These are phyloP conservation scores for Phenacoccus solenopsis DNA, from an alignment of 1,140 invertebrate species.

Conservation along the genomic window DNA sequence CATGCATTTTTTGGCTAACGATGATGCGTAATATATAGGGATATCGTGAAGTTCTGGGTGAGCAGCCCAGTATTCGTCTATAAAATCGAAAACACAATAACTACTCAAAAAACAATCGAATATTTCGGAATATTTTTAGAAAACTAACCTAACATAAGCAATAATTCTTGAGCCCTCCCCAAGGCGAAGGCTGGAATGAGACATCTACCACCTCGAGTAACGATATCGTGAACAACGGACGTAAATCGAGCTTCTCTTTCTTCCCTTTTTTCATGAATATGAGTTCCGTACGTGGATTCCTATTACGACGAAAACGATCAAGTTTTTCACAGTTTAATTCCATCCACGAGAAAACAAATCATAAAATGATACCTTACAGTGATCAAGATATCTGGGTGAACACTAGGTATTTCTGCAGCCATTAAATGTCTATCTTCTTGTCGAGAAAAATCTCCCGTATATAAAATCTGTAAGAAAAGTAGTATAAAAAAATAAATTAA, in stretches of 20 bases:
- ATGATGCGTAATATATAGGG: constrained; percentile 98
- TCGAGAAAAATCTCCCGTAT: constrained; percentile 96
- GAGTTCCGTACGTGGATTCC: constrained; percentile 98
- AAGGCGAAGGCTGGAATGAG: constrained; percentile 98
- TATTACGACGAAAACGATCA: constrained; percentile 31
- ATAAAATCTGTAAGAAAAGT: constrained; percentile 55
- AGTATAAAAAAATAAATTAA: not conserved
- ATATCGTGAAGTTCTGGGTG: constrained; percentile 98
- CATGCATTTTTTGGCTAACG: constrained; percentile 99
- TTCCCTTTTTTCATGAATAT: constrained; percentile 96
- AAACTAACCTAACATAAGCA: constrained; percentile 70
- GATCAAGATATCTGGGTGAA: constrained; percentile 92
- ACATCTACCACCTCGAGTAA: constrained; percentile 87
- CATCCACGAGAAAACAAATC: not conserved
- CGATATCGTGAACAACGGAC: constrained; percentile 88
- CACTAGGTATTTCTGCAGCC: constrained; percentile 94
- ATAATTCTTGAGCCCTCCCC: constrained; percentile 90
- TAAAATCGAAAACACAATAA: constrained; percentile 22
- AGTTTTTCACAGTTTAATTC: constrained; percentile 11
- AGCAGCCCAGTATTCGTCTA: constrained; percentile 95
- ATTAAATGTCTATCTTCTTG: constrained; percentile 99
- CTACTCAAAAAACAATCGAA: not conserved
- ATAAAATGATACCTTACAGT: constrained; percentile 43
- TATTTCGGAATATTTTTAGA: not conserved
- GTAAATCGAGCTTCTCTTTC: constrained; percentile 93